Conservation (phyloP, 1,140 invertebrate genomes). For the Helicoverpa armigera region DNA sequence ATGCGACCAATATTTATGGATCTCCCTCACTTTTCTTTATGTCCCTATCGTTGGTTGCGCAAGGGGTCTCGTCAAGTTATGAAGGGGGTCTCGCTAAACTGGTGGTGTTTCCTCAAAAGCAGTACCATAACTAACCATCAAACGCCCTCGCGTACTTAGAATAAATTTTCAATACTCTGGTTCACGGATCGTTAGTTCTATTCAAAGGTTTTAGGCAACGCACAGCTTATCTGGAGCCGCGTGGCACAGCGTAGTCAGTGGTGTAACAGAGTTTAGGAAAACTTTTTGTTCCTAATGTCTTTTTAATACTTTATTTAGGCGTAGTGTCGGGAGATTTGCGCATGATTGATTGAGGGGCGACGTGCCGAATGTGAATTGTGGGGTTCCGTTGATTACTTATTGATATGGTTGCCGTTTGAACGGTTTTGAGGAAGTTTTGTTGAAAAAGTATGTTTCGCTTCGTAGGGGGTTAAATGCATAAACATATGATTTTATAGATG, state of each 20-base stretch:
- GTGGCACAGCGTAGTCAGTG: constrained; percentile 35
- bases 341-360: constrained; percentile 69
- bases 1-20: constrained; percentile 59
- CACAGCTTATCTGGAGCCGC: constrained; percentile 67
- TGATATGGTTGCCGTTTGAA: constrained; percentile 22
- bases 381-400: constrained; percentile 40
- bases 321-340: constrained; percentile 56
- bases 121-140: constrained; percentile 80
- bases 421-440: constrained; percentile 31
- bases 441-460: not conserved
- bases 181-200: constrained; percentile 79
- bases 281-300: constrained; percentile 68
- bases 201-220: constrained; percentile 71
- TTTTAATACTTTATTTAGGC: constrained; percentile 75
- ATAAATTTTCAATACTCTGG: constrained; percentile 84
- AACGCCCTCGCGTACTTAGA: constrained; percentile 75
- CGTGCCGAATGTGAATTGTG: constrained; percentile 35
- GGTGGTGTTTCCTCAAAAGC: constrained; percentile 60
- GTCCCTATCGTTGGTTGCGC: not conserved
- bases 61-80: constrained; percentile 4
- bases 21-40: constrained; percentile 33
- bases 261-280: constrained; percentile 52
- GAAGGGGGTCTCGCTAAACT: constrained; percentile 58
- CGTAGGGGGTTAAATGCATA: no score
- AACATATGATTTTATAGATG: no score